phyloP scores from a whole-genome alignment of 1,140 invertebrate species.

The Adoxophyes honmai region DNA sequence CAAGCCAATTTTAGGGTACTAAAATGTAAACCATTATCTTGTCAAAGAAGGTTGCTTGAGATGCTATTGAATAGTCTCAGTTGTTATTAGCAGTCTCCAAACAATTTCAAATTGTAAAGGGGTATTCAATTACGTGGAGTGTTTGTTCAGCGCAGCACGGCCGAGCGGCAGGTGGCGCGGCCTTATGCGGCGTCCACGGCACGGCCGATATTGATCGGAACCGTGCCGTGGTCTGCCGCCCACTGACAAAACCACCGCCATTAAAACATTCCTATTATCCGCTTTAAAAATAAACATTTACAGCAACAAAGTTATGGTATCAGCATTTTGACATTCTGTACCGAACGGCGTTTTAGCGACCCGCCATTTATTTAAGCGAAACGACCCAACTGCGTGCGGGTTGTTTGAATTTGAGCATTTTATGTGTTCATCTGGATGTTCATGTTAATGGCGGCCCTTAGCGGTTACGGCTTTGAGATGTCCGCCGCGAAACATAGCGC shows the following conservation, averaged over 20 bases:
- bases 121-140: constrained; percentile 5
- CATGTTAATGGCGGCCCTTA: neutral
- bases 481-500: neutral
- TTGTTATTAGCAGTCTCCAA: neutral
- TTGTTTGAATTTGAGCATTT: constrained; percentile 1
- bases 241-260: too few species aligned
- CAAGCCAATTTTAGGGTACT: too few species aligned
- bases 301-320: too few species aligned
- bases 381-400: neutral
- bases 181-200: neutral
- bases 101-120: neutral
- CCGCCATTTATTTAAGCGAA: neutral
- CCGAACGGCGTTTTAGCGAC: neutral
- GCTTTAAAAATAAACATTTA: too few species aligned
- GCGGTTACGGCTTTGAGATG: neutral
- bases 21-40: too few species aligned
- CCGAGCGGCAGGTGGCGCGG: constrained; percentile 1
- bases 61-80: neutral
- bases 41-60: neutral
- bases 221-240: neutral
- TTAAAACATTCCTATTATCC: too few species aligned
- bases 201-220: constrained; percentile 2
- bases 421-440: neutral
- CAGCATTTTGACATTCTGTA: neutral
- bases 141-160: neutral